A percentile compares a stretch with the other conserved stretches of the same genome.
phyloP scores from a whole-genome alignment of 2,797 vertebrate species.

The Pangasius larnaudii region DNA sequence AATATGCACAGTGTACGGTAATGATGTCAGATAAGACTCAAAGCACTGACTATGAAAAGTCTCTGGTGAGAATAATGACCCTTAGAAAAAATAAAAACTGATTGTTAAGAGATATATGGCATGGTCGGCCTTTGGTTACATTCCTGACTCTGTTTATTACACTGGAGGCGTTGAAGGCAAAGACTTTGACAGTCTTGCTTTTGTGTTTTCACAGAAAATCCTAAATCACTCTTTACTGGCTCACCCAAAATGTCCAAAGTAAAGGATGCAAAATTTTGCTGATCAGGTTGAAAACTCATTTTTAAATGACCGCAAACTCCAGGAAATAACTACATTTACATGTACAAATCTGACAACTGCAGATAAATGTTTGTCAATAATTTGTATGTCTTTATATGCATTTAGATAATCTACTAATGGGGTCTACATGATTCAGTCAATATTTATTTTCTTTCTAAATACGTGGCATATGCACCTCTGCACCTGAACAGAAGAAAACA shows the following conservation, averaged over 20 bases:
- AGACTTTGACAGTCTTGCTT: background rate
- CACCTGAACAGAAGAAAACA: background rate
- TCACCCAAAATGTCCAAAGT: background rate
- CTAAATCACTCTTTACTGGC: background rate
- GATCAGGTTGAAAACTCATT: background rate
- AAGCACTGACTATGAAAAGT: constrained; percentile 20
- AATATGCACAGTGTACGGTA: constrained; percentile 19
- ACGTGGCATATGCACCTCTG: background rate
- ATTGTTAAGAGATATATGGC: background rate
- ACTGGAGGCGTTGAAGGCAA: background rate
- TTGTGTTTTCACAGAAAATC: background rate
- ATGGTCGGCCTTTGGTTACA: background rate
- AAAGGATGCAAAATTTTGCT: background rate
- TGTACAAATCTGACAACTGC: background rate
- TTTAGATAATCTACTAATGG: background rate
- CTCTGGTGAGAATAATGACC: background rate
- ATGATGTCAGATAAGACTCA: constrained; percentile 25
- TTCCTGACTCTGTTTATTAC: background rate
- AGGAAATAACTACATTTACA: background rate
- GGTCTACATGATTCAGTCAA: background rate
- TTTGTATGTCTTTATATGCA: background rate
- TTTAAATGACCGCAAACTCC: background rate
- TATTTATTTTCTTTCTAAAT: background rate
- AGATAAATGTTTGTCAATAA: background rate
- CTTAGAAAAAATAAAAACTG: background rate